These are phyloP conservation scores for Cetoscarus ocellatus DNA, from an alignment of 2,797 vertebrate genomes.

Conservation along the genomic window DNA sequence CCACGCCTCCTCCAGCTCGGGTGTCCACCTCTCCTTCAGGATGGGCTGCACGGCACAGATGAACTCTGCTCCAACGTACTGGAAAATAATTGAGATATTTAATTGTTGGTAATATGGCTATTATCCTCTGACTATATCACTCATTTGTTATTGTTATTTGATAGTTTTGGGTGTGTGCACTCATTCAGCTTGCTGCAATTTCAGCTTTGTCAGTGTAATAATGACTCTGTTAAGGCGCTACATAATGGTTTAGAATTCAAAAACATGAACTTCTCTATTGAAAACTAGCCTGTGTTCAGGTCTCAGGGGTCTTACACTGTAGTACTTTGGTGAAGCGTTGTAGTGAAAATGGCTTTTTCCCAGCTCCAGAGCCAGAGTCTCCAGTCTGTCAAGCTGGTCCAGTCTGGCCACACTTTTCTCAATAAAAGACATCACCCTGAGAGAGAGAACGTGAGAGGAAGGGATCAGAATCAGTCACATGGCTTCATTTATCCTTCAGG, in stretches of 20 bases:
- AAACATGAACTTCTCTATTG: neutral
- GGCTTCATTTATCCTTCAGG: constrained; percentile 5
- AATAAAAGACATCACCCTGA: constrained; percentile 89
- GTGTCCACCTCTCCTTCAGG: constrained; percentile 85
- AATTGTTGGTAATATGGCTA: neutral
- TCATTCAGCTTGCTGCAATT: constrained; percentile 28
- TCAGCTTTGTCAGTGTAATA: constrained; percentile 2
- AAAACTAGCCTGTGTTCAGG: constrained; percentile 18
- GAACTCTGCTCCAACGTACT: constrained; percentile 87
- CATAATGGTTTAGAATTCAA: constrained; percentile 6
- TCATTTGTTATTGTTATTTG: constrained; percentile 4
- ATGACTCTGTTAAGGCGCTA: constrained; percentile 13
- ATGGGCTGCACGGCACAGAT: constrained; percentile 85
- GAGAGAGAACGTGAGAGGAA: constrained; percentile 22
- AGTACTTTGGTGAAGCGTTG: constrained; percentile 87
- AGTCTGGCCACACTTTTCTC: constrained; percentile 87
- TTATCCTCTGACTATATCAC: neutral
- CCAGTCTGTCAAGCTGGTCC: constrained; percentile 84
- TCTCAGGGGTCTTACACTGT: constrained; percentile 73
- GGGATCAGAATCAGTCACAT: neutral
- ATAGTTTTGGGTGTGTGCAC: neutral
- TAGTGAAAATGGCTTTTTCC: constrained; percentile 87
- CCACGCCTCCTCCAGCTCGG: constrained; percentile 85
- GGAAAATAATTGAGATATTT: constrained; percentile 46
- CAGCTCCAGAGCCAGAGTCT: constrained; percentile 82